Evolutionary conservation across 2,113 vertebrate species (phyloP).

Genomic region (Poeciliopsis turrubarensis): DNA sequence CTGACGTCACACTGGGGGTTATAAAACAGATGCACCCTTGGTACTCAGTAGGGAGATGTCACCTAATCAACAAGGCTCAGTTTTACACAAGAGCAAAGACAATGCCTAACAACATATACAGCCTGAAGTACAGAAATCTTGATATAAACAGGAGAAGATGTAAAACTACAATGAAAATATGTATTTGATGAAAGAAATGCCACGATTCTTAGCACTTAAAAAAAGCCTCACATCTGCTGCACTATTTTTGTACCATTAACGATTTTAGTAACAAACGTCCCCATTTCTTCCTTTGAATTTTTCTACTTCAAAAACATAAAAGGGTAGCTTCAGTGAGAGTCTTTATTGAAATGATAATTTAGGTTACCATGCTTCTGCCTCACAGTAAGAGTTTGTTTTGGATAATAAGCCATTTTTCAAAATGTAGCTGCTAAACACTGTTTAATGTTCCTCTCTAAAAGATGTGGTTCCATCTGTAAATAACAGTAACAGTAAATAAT

Average conservation of each 20-base stretch:
- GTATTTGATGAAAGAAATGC: background rate
- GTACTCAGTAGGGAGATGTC: slow-evolving; percentile 69
- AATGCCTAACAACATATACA: slow-evolving; percentile 37
- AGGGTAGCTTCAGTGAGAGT: no score
- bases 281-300: background rate
- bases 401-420: background rate
- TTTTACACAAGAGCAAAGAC: slow-evolving; percentile 60
- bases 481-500: background rate
- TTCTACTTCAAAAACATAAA: background rate
- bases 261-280: background rate
- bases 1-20: slow-evolving; percentile 56
- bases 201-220: background rate
- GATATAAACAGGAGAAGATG: background rate
- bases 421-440: background rate
- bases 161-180: background rate
- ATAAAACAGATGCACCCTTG: slow-evolving; percentile 67
- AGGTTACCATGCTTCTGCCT: no score
- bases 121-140: background rate
- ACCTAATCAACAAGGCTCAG: slow-evolving; percentile 67
- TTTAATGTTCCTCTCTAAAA: background rate
- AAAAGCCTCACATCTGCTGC: no score
- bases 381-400: no score
- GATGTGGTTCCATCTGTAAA: background rate
- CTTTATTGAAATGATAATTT: no score
- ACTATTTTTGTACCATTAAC: background rate